Evolutionary conservation across 2,888 invertebrate species (phyloP).

Genomic region (Kuschelorhynchus macadamiae): DNA sequence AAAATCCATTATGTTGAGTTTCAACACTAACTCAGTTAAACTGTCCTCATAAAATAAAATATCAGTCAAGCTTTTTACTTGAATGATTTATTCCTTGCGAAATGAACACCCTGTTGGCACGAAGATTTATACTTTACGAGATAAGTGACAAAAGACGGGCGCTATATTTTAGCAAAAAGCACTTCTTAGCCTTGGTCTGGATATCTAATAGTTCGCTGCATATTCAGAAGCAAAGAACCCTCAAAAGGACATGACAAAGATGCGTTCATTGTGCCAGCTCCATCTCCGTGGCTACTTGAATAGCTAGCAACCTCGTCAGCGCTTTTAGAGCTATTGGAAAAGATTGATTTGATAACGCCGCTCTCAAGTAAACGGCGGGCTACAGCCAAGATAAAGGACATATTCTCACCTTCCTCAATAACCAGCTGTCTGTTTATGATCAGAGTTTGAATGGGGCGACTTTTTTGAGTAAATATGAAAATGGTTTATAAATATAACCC

Average conservation of each 20-base stretch:
- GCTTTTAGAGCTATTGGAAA: conserved; percentile 65
- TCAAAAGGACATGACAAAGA: conserved; percentile 64
- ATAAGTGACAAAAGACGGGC: conserved; percentile 46
- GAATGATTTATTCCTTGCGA: too few relatives aligned
- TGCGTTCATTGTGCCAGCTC: conserved; percentile 60
- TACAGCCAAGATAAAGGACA: conserved; percentile 58
- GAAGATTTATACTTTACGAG: conserved; percentile 29
- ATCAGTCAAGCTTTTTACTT: too few relatives aligned
- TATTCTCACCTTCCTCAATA: conserved; percentile 56
- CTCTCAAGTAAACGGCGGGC: conserved; percentile 55
- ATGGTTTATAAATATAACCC: too few relatives aligned
- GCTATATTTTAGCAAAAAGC: conserved; percentile 32
- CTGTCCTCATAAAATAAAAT: too few relatives aligned
- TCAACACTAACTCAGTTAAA: too few relatives aligned
- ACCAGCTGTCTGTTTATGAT: conserved; percentile 44
- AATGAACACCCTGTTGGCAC: conserved; percentile 16
- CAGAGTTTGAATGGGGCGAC: conserved; percentile 3
- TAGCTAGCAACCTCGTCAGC: conserved; percentile 65
- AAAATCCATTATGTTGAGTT: too few relatives aligned
- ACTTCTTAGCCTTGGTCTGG: conserved; percentile 30
- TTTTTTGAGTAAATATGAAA: not conserved
- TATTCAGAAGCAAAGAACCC: conserved; percentile 56
- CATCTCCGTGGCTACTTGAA: conserved; percentile 63
- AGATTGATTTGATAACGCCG: conserved; percentile 69
- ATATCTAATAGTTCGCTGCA: conserved; percentile 37